Conservation (phyloP, 2,797 vertebrate species). For the Oreonectes daqikongensis region DNA sequence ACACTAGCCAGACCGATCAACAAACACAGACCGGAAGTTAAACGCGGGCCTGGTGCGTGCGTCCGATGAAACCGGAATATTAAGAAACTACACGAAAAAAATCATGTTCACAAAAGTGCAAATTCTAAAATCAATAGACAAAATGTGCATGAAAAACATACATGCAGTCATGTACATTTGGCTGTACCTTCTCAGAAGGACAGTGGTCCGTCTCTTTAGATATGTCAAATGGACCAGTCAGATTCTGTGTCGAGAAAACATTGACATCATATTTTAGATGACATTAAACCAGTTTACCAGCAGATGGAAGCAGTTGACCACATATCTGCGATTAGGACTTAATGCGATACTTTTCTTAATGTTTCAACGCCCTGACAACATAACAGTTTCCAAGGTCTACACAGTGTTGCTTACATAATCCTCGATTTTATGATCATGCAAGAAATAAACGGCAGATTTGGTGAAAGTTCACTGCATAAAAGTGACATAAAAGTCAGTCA, state of each 20-base stretch:
- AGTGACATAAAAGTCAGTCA: neutral
- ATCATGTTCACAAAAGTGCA: neutral
- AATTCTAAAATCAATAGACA: neutral
- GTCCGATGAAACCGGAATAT: no score
- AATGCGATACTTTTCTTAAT: neutral
- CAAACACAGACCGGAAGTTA: no score
- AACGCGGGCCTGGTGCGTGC: no score
- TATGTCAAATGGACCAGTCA: conserved; percentile 62
- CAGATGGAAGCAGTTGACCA: conserved; percentile 33
- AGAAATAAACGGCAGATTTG: neutral
- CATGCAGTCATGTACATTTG: neutral
- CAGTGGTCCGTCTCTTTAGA: conserved; percentile 69
- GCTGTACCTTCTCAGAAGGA: conserved; percentile 73
- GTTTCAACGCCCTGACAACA: neutral
- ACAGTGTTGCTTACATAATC: neutral
- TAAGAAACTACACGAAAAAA: neutral
- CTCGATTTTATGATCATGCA: neutral
- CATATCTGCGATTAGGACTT: neutral
- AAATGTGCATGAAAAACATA: conserved; percentile 16
- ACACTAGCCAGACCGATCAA: no score
- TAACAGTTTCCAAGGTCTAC: neutral
- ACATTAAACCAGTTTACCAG: conserved; percentile 2
- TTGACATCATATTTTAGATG: neutral
- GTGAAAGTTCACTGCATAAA: neutral
- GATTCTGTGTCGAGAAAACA: conserved; percentile 67